Evolutionary conservation across 2,113 vertebrate species (phyloP), one percentile per base, ranked within the genome.

Genomic region (Anarhynchus alexandrinus): DNA sequence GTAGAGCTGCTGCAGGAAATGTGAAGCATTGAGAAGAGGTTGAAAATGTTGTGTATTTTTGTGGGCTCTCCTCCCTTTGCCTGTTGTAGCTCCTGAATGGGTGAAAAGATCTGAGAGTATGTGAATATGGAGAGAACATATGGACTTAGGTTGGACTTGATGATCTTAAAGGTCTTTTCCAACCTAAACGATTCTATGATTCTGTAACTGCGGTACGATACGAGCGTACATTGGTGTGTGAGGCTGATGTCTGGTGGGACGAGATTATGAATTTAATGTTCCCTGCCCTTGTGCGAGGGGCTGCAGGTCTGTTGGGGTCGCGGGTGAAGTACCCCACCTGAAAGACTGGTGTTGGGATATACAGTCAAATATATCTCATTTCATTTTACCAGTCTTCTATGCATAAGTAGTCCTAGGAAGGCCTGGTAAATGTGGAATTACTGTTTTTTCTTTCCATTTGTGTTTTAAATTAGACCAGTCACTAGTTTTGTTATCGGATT

Each of bases 191-290:
- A 23, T 51, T 49, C 47, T 49, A 6, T 49, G 47, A 49, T 49
- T 49, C 49, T 49, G 3, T 49, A 21, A 11, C 49, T 43, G 40
- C 62, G 20, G 5, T 49, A 3, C 3, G 10, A 11, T 12, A 20
- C 0, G 6, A 9, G 14, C 7, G 25, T 12, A 2, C 2, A 2
- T 25, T 64, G 0, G 1, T 42, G 0, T n/a, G 10, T 23, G 18
- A 40, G 23, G 16, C 11, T 69, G 43, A 29, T 51, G 20, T 32
- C 38, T 38, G 38, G 21, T 0, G 9, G 57, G 40, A 20, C 3
- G 2, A 29, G 15, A 7, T 62, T 32, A 3, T 11, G 25, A 25
- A 1, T 2, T 23, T 52, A 4, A 15, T 1, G 4, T 61, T 29
- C 15, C 26, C 20, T 23, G 9, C 11, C 40, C 19, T 47, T 57